phyloP scores from a whole-genome alignment of 2,797 vertebrate species.

The Acropternis orthonyx region DNA sequence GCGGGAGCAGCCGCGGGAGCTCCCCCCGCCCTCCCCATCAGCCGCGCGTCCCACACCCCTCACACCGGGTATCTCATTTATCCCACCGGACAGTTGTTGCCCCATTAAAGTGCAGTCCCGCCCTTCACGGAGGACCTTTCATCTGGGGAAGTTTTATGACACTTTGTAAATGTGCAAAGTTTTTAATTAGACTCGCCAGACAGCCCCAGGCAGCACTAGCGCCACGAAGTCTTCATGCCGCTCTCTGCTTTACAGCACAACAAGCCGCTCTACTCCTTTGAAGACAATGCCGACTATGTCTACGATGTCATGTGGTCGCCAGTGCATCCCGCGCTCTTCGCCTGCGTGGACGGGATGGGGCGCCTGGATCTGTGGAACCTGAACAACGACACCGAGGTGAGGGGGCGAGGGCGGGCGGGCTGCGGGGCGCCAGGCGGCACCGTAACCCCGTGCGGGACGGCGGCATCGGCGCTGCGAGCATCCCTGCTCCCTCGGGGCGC shows the following conservation, averaged over 20 bases:
- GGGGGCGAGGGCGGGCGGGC: constrained; percentile 25
- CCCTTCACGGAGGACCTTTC: constrained; percentile 87
- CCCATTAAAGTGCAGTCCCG: constrained; percentile 85
- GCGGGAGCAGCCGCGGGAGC: not conserved
- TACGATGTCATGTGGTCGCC: constrained; percentile 98
- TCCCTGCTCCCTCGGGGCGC: not conserved
- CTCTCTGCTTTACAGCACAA: constrained; percentile 87
- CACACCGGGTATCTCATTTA: constrained; percentile 55
- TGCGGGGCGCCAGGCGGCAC: not conserved
- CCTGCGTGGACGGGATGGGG: constrained; percentile 95
- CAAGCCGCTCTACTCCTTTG: constrained; percentile 97
- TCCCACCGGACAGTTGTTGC: constrained; percentile 83
- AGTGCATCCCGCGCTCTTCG: constrained; percentile 91
- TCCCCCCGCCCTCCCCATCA: not conserved
- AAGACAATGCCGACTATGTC: constrained; percentile 97
- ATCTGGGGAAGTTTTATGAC: constrained; percentile 94
- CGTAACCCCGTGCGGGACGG: not conserved
- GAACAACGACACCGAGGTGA: constrained; percentile 96
- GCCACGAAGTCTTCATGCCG: constrained; percentile 87
- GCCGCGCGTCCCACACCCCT: constrained; percentile 28
- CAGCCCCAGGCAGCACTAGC: constrained; percentile 95
- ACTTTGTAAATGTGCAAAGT: constrained; percentile 93
- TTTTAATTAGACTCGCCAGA: constrained; percentile 98
- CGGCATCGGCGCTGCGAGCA: not conserved
- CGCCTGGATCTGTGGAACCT: constrained; percentile 97